Evolutionary conservation across 1,140 invertebrate genomes (phyloP), one percentile per base, ranked within the genome.

Genomic region (Zaprionus lachaisei): DNA sequence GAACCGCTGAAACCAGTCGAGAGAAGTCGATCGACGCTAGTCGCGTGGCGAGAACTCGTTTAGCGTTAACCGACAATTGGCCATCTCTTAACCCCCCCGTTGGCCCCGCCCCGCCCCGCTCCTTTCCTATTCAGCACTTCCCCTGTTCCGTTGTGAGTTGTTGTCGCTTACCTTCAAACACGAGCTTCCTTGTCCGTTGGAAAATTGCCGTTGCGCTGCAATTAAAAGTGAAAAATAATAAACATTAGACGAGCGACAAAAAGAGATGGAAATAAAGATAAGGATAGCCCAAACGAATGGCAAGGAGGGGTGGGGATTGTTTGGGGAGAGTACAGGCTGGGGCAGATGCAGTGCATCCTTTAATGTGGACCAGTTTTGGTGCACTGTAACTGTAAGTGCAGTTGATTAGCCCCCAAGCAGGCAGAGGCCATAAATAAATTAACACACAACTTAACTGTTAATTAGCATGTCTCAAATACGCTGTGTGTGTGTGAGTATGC

Each of bases 191-290:
- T 71, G 77, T 76, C 72, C 47, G 26, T 31, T 24, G n/a, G 58
- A 31, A 73, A 71, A 75, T 75, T 81, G 79, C 79, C 77, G 79
- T 77, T 71, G 72, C 72, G 74, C 80, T 81, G 77, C 74, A 81
- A 79, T 81, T 81, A 81, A 81, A 77, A 72, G 69, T 72, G 77
- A 79, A 81, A 81, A 76, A 81, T 81, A 75, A 76, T 81, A 76
- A 69, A 60, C 77, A 81, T 81, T 81, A 81, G 77, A 47, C 26
- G 7, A 62, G 67, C 38, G 47, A 65, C 44, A 74, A 51, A 70
- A 70, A 56, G 47, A 51, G 47, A 51, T 51, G 47, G 47, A 51
- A 22, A 51, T 24, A 51, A 51, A 51, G 47, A 51, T 51, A 51
- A 51, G 20, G 11, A 51, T 51, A 24, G 47, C 20, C 20, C n/a